phyloP scores from a whole-genome alignment of 2,888 invertebrate genomes.

The Teleogryllus oceanicus region DNA sequence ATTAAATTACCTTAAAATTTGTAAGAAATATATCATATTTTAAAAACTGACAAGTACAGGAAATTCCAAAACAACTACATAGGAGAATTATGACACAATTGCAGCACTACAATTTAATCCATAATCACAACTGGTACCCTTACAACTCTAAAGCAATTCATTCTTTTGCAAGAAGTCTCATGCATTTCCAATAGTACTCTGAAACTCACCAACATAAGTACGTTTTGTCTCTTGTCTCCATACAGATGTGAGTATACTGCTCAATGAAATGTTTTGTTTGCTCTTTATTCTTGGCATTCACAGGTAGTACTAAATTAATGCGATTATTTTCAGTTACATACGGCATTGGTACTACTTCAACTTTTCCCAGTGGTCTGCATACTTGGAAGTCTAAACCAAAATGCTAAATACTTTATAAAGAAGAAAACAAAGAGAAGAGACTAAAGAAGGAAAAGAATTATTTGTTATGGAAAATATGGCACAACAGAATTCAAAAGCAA shows the following conservation, averaged over 20 bases:
- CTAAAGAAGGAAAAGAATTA: not conserved
- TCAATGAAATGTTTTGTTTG: conserved; percentile 65
- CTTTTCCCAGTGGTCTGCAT: conserved; percentile 78
- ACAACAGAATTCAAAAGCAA: too few relatives aligned
- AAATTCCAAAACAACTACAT: too few relatives aligned
- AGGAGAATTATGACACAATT: too few relatives aligned
- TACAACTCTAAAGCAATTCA: too few relatives aligned
- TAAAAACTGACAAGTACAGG: too few relatives aligned
- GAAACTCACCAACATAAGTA: conserved; percentile 63
- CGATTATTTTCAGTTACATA: conserved; percentile 93
- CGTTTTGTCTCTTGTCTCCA: conserved; percentile 75
- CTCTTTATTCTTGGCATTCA: conserved; percentile 55
- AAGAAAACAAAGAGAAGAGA: conserved; percentile 32
- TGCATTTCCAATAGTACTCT: too few relatives aligned
- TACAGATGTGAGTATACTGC: conserved; percentile 67
- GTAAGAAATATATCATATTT: too few relatives aligned
- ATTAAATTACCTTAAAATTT: too few relatives aligned
- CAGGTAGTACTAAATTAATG: conserved; percentile 71
- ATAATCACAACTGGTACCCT: too few relatives aligned
- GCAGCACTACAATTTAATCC: too few relatives aligned
- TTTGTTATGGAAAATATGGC: too few relatives aligned
- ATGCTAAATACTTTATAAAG: conserved; percentile 28
- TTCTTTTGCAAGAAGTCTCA: too few relatives aligned
- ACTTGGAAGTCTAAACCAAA: conserved; percentile 65
- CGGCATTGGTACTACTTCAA: conserved; percentile 86